These are phyloP conservation scores for Anorthoa munda DNA, from an alignment of 2,888 invertebrate species.

Conservation along the genomic window DNA sequence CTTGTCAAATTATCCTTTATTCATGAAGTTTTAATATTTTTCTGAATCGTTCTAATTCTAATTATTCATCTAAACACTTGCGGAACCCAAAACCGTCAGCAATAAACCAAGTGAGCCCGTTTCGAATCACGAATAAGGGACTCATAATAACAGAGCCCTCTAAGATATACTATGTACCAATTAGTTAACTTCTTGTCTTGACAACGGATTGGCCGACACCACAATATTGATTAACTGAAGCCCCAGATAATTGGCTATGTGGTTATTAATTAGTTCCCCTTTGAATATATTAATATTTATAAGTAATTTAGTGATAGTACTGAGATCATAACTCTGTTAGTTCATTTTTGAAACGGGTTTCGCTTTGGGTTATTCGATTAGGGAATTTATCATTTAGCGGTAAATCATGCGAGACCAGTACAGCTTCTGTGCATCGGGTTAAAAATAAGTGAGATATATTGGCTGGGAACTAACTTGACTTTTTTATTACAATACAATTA, in stretches of 20 bases:
- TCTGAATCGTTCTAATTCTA: background rate
- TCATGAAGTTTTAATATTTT: background rate
- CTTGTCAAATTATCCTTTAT: too few relatives aligned
- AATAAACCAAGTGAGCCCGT: constrained; percentile 61
- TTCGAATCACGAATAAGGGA: constrained; percentile 66
- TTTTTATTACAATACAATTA: constrained; percentile 7
- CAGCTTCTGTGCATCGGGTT: constrained; percentile 27
- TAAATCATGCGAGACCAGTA: constrained; percentile 38
- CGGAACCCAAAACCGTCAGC: constrained; percentile 50
- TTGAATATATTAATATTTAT: constrained; percentile 75
- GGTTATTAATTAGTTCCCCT: constrained; percentile 81
- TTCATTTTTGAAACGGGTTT: constrained; percentile 55
- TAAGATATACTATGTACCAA: constrained; percentile 80
- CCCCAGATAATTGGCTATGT: constrained; percentile 82
- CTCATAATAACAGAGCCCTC: constrained; percentile 75
- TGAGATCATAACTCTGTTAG: constrained; percentile 47
- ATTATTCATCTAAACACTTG: constrained; percentile 1
- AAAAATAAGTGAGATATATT: constrained; percentile 44
- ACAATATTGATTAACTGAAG: constrained; percentile 82
- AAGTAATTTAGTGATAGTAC: constrained; percentile 60
- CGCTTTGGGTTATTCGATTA: constrained; percentile 58
- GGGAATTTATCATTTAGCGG: constrained; percentile 47
- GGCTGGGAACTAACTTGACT: background rate
- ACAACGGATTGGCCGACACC: constrained; percentile 72
- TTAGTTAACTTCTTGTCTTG: constrained; percentile 83